Conservation (phyloP, 2,888 invertebrate genomes). For the Pristionchus entomophagus region DNA sequence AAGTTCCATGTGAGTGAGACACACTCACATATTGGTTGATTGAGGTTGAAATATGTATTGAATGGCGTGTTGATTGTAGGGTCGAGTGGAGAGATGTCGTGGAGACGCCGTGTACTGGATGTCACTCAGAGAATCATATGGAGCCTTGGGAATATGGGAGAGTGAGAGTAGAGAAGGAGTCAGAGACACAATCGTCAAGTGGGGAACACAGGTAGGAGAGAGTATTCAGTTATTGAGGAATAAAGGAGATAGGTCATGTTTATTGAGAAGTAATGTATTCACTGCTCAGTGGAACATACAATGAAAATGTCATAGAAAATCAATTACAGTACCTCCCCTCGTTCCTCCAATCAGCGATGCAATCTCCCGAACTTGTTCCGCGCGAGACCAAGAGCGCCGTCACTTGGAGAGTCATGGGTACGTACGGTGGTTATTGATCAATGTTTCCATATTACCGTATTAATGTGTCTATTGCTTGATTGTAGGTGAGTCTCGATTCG, state of each 20-base stretch:
- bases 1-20: slow-evolving; percentile 39
- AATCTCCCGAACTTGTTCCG: slow-evolving; percentile 33
- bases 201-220: slow-evolving; percentile 37
- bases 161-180: slow-evolving; percentile 37
- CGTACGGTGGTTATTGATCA: background rate
- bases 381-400: slow-evolving; percentile 24
- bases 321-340: slow-evolving; percentile 43
- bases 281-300: background rate
- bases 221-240: too few species aligned
- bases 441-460: background rate
- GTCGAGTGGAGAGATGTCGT: background rate
- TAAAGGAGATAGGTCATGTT: too few species aligned
- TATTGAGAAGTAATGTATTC: background rate
- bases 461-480: background rate
- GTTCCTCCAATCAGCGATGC: slow-evolving; percentile 44
- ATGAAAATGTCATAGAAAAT: too few species aligned
- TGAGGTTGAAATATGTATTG: too few species aligned
- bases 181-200: slow-evolving; percentile 42
- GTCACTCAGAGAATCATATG: slow-evolving; percentile 15
- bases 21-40: too few species aligned
- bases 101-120: slow-evolving; percentile 43
- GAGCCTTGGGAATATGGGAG: slow-evolving; percentile 23
- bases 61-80: background rate
- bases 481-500: slow-evolving; percentile 13
- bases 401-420: slow-evolving; percentile 25